A percentile compares a stretch with the other conserved stretches of the same genome.
Evolutionary conservation across 2,888 invertebrate species (phyloP).

Genomic region (Acrobasis suavella): DNA sequence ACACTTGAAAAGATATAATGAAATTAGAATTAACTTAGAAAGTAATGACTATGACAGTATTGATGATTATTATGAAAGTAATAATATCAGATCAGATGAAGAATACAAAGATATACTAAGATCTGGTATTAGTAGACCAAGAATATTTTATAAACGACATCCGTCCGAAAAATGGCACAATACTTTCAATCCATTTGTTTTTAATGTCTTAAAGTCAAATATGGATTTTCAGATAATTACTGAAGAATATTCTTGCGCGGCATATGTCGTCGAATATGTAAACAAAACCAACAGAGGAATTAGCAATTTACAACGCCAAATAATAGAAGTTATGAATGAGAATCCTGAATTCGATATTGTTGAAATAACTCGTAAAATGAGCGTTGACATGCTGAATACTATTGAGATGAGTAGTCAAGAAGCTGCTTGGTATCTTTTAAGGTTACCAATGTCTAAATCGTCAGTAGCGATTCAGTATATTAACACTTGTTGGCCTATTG

Average conservation of each 20-base stretch:
- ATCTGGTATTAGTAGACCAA: slow-evolving; percentile 50
- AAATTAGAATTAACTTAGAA: slow-evolving; percentile 41
- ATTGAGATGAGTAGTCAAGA: slow-evolving; percentile 51
- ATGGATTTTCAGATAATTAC: slow-evolving; percentile 55
- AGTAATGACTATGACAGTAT: slow-evolving; percentile 37
- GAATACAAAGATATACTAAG: slow-evolving; percentile 40
- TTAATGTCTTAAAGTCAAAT: slow-evolving; percentile 47
- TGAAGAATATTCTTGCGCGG: slow-evolving; percentile 58
- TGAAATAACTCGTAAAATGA: slow-evolving; percentile 37
- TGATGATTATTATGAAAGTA: slow-evolving; percentile 41
- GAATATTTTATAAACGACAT: slow-evolving; percentile 45
- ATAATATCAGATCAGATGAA: slow-evolving; percentile 41
- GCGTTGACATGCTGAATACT: slow-evolving; percentile 36
- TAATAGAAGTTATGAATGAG: slow-evolving; percentile 38
- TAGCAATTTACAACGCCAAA: slow-evolving; percentile 47
- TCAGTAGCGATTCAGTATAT: too few relatives aligned
- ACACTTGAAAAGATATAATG: slow-evolving; percentile 30
- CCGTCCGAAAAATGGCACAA: slow-evolving; percentile 55
- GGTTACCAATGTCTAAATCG: too few relatives aligned
- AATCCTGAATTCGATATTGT: slow-evolving; percentile 41
- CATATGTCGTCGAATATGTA: slow-evolving; percentile 61
- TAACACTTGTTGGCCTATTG: too few relatives aligned
- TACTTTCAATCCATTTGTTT: slow-evolving; percentile 55
- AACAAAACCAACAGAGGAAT: slow-evolving; percentile 54
- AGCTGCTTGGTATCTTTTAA: slow-evolving; percentile 43